Percentiles rank a stretch among this genome's conserved stretches.
phyloP scores from a whole-genome alignment of 2,797 vertebrate genomes.

The Acanthis flammea region DNA sequence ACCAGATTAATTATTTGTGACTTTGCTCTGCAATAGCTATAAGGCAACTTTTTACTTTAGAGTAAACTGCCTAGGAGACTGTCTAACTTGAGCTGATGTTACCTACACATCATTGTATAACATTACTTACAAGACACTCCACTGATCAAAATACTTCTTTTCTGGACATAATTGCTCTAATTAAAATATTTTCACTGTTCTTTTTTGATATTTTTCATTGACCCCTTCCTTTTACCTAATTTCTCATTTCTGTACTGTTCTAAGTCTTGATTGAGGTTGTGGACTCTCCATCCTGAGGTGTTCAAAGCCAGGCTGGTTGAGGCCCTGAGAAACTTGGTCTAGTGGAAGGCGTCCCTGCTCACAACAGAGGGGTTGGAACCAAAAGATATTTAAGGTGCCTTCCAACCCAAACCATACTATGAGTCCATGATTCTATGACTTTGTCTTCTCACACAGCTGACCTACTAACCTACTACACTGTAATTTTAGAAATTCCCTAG shows the following conservation, averaged over 20 bases:
- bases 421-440: background rate
- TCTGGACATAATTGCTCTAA: background rate
- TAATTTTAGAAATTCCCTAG: background rate
- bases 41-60: background rate
- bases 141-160: background rate
- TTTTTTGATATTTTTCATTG: background rate
- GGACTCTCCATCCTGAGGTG: accelerated
- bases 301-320: background rate
- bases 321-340: background rate
- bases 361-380: background rate
- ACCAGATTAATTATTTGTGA: background rate
- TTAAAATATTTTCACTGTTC: background rate
- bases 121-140: background rate
- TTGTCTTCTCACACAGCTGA: background rate
- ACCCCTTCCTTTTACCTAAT: background rate
- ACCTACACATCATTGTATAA: background rate
- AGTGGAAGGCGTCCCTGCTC: background rate
- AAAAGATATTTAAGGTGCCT: background rate
- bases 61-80: background rate
- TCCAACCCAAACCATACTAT: background rate
- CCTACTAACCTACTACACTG: background rate
- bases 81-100: background rate
- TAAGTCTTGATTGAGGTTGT: background rate
- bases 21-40: background rate
- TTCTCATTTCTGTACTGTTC: background rate